Percentiles rank a stretch among this genome's conserved stretches.
Evolutionary conservation across 2,888 invertebrate species (phyloP).

Genomic region (Crossocerus cetratus): DNA sequence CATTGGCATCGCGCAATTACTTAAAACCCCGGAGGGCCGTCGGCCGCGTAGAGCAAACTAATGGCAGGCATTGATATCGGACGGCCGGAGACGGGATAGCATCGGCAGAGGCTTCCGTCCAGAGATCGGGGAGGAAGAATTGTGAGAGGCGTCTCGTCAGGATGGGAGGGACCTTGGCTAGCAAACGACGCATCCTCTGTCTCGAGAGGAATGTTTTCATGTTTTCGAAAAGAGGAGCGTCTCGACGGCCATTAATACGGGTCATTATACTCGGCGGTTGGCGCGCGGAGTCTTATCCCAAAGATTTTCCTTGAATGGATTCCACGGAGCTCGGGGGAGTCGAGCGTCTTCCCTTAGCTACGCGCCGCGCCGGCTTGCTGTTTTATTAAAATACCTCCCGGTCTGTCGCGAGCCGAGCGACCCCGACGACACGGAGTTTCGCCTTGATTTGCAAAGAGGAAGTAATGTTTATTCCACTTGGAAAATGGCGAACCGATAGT

Average conservation of each 20-base stretch:
- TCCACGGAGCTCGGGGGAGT: conserved; percentile 24
- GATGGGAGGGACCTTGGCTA: conserved; percentile 12
- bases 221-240: conserved; percentile 31
- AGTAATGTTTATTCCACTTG: no score
- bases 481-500: no score
- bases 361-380: conserved; percentile 24
- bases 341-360: background rate
- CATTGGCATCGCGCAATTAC: conserved; percentile 54
- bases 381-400: conserved; percentile 38
- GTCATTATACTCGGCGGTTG: conserved; percentile 47
- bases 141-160: conserved; percentile 27
- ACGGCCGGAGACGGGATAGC: conserved; percentile 33
- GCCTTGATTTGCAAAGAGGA: no score
- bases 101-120: conserved; percentile 34
- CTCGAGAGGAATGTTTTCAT: conserved; percentile 31
- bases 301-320: conserved; percentile 24
- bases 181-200: conserved; percentile 35
- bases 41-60: conserved; percentile 9
- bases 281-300: conserved; percentile 28
- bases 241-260: conserved; percentile 49
- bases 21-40: conserved; percentile 45
- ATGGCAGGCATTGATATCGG: conserved; percentile 43
- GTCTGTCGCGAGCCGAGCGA: background rate
- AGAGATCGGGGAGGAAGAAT: conserved; percentile 31
- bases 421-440: no score